Base-by-base conservation (phyloP, 2,797 vertebrate genomes). In the Gallinago stenura region DNA sequence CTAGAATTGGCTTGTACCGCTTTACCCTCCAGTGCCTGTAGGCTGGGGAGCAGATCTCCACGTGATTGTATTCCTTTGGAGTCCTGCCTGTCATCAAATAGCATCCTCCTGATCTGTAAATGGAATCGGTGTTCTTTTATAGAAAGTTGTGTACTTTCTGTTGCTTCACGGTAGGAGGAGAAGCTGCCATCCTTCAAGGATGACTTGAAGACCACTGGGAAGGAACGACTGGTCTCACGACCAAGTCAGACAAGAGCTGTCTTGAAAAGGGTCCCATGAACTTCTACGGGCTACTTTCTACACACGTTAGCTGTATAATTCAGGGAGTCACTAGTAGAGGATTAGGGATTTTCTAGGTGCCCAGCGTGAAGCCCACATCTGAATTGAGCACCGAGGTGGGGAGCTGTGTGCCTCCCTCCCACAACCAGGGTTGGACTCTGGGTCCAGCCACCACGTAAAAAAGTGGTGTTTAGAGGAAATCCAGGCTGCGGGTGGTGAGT, bases 281-380 rank as follows among this genome's bases (percentile, higher is more conserved):
- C 10, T 33, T 43, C 56, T 81, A 2, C 1, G 0, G 65, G n/a
- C 26, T 46, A 30, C 41, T 68, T 73, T 11, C 28, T 31, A 10
- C 48, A 11, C 33, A 39, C 3, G 15, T 77, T 57, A 30, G 17
- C 33, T 51, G 26, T 57, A 17, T 51, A 25, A 66, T 46, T 68
- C 6, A 10, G 60, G 33, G 46, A 60, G 24, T 31, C 13, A 7
- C 39, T 48, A 33, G 51, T 37, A 50, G 58, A 76, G 69, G 77
- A 62, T 37, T 53, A 20, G 9, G 58, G 71, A 43, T 62, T 71
- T 89, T 53, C 43, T 24, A 43, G 48, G 39, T 43, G 62, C 11
- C 31, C 20, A 15, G 37, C 3, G 3, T 25, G 28, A 79, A 83
- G 45, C 35, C 46, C 1, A 0, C 20, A 3, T 37, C 31, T 68